These are phyloP conservation scores for Drosophila tsacasi DNA, from an alignment of 1,140 invertebrate species.

Conservation along the genomic window DNA sequence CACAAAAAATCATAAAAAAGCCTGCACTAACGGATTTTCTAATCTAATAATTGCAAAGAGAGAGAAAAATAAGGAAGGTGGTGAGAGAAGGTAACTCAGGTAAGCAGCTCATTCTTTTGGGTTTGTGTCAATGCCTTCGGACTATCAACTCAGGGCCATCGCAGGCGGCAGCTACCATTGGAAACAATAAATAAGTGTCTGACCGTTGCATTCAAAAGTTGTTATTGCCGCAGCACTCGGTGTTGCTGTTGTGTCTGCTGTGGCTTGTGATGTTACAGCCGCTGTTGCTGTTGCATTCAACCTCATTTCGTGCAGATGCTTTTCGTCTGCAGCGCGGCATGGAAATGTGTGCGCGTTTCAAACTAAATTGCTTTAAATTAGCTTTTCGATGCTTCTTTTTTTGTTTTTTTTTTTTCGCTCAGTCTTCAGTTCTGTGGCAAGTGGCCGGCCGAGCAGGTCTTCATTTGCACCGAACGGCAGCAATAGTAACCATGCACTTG, in stretches of 20 bases:
- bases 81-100: slow-evolving; percentile 26
- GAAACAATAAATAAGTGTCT: slow-evolving; percentile 76
- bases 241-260: slow-evolving; percentile 16
- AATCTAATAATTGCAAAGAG: slow-evolving; percentile 69
- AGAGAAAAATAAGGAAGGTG: slow-evolving; percentile 3
- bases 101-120: slow-evolving; percentile 31
- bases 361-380: slow-evolving; percentile 84
- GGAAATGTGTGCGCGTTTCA: slow-evolving; percentile 80
- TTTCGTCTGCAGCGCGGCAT: slow-evolving; percentile 56
- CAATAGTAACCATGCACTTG: slow-evolving; percentile 22
- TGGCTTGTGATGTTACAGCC: slow-evolving; percentile 7
- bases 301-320: slow-evolving; percentile 72
- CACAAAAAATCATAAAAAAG: slow-evolving; percentile 25
- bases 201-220: slow-evolving; percentile 49
- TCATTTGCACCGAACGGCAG: slow-evolving; percentile 73
- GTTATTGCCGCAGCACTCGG: slow-evolving; percentile 31
- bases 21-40: slow-evolving; percentile 63
- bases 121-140: slow-evolving; percentile 72
- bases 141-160: slow-evolving; percentile 79
- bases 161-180: slow-evolving; percentile 55
- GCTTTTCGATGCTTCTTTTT: slow-evolving; percentile 77
- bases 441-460: slow-evolving; percentile 70
- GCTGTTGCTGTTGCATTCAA: slow-evolving; percentile 56
- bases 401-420: neutral
- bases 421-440: slow-evolving; percentile 44